Conservation (phyloP, 2,113 vertebrate genomes). For the Clarias macrocephalus region DNA sequence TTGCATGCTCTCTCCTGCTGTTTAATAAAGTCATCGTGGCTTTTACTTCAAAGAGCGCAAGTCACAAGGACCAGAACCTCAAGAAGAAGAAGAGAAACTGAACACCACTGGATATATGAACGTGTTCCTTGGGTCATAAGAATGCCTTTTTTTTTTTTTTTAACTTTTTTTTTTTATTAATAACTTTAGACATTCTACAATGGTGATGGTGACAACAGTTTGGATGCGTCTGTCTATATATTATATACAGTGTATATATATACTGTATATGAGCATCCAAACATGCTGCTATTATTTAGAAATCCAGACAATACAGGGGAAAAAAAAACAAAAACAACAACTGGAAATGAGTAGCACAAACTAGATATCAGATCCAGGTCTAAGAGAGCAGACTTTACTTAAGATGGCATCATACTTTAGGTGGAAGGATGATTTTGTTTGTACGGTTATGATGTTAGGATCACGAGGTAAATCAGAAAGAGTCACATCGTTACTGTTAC, state of each 20-base stretch:
- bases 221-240: background rate
- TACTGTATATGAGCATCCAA: background rate
- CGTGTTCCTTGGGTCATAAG: background rate
- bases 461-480: background rate
- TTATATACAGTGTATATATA: background rate
- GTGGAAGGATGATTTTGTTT: background rate
- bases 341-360: background rate
- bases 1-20: conserved; percentile 68
- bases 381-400: background rate
- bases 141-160: no score
- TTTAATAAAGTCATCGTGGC: conserved; percentile 58
- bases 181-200: background rate
- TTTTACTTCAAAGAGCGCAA: conserved; percentile 45
- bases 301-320: background rate
- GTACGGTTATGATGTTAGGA: background rate
- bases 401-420: background rate
- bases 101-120: background rate
- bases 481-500: background rate
- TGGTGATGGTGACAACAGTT: background rate
- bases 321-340: background rate
- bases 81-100: conserved; percentile 60
- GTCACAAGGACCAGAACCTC: conserved; percentile 14
- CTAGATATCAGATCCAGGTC: background rate
- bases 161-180: background rate
- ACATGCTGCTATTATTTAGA: background rate